Evolutionary conservation across 2,797 vertebrate genomes (phyloP), one percentile per base, ranked within the genome.

Genomic region (Sardinella longiceps): DNA sequence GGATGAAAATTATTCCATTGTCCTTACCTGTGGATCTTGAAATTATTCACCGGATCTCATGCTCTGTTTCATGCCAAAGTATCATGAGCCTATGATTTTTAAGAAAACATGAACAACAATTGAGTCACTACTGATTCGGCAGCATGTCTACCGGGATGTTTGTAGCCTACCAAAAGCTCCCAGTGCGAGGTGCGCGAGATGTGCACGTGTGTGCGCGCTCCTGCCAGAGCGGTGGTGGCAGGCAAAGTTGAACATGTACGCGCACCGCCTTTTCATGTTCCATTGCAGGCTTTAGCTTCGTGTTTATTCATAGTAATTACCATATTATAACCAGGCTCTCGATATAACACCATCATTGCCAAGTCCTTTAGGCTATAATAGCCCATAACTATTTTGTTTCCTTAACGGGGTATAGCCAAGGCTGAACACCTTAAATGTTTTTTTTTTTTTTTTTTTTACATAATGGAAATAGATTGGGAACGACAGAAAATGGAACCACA

Each of bases 161-260:
- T 70, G 63, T 43, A 77, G 5, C 70, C 33, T 18, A 70, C 63
- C 14, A 33, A 30, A 23, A 33, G 30, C 37, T 39, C 23, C 15
- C 70, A 20, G 7, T 23, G 70, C 15, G 70, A 74, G 66, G 66
- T 74, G 66, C 30, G 30, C 11, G 66, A 74, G 66, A 6, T 43
- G 70, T 77, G 70, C 70, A 23, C 70, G 37, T 43, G 70, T 43
- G 37, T 77, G 70, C 70, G 70, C 70, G 70, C 70, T 77, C 70
- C 70, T 23, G 18, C 15, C 28, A 37, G 18, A 77, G 70, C 37
- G 70, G 70, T 43, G 70, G 33, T 77, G 70, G 70, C 70, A 77
- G 70, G 70, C 70, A 77, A 43, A 37, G 33, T 43, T 77, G 70
- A 77, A 43, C 70, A 23, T 77, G 70, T 20, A 23, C 70, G 37